A percentile compares a stretch with the other conserved stretches of the same genome.
Evolutionary conservation across 2,113 vertebrate species (phyloP).

Genomic region (Menura novaehollandiae): DNA sequence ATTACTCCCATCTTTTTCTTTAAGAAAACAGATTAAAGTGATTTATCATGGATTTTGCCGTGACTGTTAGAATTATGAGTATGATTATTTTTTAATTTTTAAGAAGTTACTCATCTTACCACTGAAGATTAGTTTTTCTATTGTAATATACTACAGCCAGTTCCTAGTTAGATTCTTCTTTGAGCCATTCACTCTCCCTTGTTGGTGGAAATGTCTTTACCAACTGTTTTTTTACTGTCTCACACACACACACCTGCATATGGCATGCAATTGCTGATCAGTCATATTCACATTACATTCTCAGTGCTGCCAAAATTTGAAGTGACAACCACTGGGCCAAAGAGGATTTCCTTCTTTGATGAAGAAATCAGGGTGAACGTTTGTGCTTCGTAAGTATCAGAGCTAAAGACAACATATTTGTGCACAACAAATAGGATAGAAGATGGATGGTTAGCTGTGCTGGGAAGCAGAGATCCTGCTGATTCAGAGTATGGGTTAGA

Average conservation of each 20-base stretch:
- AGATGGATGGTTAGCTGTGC: not conserved
- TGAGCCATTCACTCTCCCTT: not conserved
- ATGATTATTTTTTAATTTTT: not conserved
- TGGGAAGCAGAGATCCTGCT: not conserved
- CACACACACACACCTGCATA: not conserved
- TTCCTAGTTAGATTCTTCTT: not conserved
- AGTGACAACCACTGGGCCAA: slow-evolving; percentile 23
- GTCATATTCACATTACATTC: not conserved
- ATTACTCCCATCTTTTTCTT: not conserved
- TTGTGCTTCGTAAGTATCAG: slow-evolving; percentile 67
- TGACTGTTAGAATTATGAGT: not conserved
- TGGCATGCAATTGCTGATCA: not conserved
- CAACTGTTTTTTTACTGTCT: not conserved
- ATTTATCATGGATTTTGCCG: not conserved
- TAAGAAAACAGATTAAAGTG: not conserved
- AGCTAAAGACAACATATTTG: not conserved
- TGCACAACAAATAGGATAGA: not conserved
- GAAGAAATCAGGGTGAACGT: slow-evolving; percentile 37
- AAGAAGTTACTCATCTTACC: not conserved
- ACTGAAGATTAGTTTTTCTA: not conserved
- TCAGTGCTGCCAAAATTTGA: slow-evolving; percentile 70
- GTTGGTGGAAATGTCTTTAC: not conserved
- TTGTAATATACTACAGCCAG: not conserved
- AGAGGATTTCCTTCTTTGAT: slow-evolving; percentile 62
- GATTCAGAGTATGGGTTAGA: not conserved